phyloP scores from a whole-genome alignment of 2,888 invertebrate species.

The Acanthacorydalis orientalis region DNA sequence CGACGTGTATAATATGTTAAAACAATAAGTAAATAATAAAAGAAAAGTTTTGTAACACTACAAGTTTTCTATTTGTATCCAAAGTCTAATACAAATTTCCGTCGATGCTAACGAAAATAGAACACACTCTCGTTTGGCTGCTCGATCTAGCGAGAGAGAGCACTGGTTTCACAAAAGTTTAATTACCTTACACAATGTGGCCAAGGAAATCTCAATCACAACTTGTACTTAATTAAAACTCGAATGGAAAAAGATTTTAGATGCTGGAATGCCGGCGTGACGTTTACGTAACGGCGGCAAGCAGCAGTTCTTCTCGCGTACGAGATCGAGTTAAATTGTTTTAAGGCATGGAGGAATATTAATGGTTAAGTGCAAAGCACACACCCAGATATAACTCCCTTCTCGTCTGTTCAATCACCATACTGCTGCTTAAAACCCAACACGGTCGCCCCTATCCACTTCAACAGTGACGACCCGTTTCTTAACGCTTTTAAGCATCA shows the following conservation, averaged over 20 bases:
- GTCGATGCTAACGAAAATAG: not conserved
- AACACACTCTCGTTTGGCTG: not conserved
- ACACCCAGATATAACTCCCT: no score
- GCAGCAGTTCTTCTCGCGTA: not conserved
- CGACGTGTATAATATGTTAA: not conserved
- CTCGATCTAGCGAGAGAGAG: no score
- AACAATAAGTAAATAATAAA: not conserved
- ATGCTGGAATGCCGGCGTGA: not conserved
- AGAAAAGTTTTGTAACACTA: not conserved
- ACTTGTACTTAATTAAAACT: slow-evolving; percentile 9
- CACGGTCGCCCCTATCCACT: no score
- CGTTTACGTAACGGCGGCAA: not conserved
- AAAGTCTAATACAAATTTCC: not conserved
- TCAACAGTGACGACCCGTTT: no score
- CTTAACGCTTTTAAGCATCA: no score
- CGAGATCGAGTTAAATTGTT: slow-evolving; percentile 5
- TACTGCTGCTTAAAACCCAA: no score
- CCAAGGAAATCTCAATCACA: slow-evolving; percentile 9
- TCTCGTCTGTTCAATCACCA: no score
- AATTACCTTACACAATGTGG: slow-evolving; percentile 8
- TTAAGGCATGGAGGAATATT: slow-evolving; percentile 7
- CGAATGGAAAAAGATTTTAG: slow-evolving; percentile 8
- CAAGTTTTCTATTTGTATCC: not conserved
- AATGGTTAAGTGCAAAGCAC: slow-evolving; percentile 2
- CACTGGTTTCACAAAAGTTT: slow-evolving; percentile 5